Percentiles rank a stretch among this genome's conserved stretches.
phyloP scores from a whole-genome alignment of 2,888 invertebrate genomes.

The Glaucopsyche alexis region DNA sequence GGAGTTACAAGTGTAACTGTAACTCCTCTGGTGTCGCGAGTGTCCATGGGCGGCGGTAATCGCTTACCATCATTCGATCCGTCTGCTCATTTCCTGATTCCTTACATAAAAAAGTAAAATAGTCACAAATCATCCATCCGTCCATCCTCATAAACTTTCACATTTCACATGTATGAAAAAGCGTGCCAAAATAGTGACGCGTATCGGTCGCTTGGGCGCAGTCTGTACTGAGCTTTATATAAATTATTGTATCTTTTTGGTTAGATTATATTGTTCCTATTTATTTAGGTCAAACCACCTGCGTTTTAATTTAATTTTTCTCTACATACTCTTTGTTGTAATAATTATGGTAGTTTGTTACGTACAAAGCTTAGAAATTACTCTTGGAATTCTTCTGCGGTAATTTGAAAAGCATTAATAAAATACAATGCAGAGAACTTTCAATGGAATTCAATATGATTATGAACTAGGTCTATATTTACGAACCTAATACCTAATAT shows the following conservation, averaged over 20 bases:
- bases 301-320: conserved; percentile 27
- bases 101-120: too few species aligned
- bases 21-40: too few species aligned
- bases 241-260: conserved; percentile 25
- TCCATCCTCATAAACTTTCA: too few species aligned
- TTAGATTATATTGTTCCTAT: conserved; percentile 22
- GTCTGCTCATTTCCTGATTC: too few species aligned
- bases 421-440: neutral
- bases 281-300: conserved; percentile 1
- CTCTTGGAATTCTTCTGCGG: neutral
- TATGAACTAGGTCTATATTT: too few species aligned
- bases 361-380: neutral
- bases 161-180: too few species aligned
- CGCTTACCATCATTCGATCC: too few species aligned
- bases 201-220: neutral
- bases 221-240: neutral
- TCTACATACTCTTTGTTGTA: conserved; percentile 25
- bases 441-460: too few species aligned
- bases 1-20: too few species aligned
- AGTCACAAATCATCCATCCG: too few species aligned
- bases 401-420: neutral
- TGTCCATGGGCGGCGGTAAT: too few species aligned
- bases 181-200: neutral
- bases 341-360: neutral
- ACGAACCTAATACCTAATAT: too few species aligned